These are phyloP conservation scores for Chaunax sp. DNA, from an alignment of 2,797 vertebrate species.

Conservation along the genomic window DNA sequence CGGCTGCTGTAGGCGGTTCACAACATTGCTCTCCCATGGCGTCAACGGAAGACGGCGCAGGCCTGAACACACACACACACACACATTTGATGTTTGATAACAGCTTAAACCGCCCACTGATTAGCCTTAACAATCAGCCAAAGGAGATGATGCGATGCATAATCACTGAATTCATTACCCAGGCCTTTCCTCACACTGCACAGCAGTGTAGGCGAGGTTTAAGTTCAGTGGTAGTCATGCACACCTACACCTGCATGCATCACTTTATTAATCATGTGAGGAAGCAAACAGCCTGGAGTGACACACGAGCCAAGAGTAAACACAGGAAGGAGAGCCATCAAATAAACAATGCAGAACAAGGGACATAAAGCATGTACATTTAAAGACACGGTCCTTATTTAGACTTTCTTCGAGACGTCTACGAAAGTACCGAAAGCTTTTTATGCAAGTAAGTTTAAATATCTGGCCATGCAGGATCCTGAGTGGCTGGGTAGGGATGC, in stretches of 20 bases:
- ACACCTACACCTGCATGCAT: slow-evolving; percentile 56
- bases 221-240: slow-evolving; percentile 15
- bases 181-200: slow-evolving; percentile 2
- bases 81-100: slow-evolving; percentile 37
- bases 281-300: slow-evolving; percentile 38
- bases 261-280: slow-evolving; percentile 17
- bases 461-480: slow-evolving; percentile 23
- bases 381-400: slow-evolving; percentile 21
- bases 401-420: too few relatives aligned
- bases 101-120: slow-evolving; percentile 25
- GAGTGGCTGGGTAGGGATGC: neutral
- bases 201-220: slow-evolving; percentile 15
- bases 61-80: slow-evolving; percentile 79
- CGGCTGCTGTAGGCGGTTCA: slow-evolving; percentile 95
- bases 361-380: neutral
- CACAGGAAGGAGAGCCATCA: slow-evolving; percentile 28
- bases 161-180: slow-evolving; percentile 15
- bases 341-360: slow-evolving; percentile 7
- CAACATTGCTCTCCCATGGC: slow-evolving; percentile 93
- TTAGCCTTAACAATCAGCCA: slow-evolving; percentile 34
- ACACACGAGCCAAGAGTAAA: slow-evolving; percentile 48
- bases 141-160: slow-evolving; percentile 26
- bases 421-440: slow-evolving; percentile 4
- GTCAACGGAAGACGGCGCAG: slow-evolving; percentile 90
- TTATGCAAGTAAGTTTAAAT: neutral